Evolutionary conservation across 2,113 vertebrate genomes (phyloP).

Genomic region (Cepphus grylle): DNA sequence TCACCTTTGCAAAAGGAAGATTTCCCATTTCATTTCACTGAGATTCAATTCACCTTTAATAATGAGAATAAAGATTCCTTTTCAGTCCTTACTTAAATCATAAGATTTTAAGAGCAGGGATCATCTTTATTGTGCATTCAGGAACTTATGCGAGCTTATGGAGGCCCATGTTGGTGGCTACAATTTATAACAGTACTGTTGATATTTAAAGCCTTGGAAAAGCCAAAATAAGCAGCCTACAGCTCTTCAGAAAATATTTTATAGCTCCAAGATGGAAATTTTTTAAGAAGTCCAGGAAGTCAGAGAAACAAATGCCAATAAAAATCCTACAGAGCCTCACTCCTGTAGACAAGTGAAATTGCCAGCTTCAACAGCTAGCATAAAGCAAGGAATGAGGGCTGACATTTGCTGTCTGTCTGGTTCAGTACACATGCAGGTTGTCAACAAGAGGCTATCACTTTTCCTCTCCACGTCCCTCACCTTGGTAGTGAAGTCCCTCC

Average conservation of each 20-base stretch:
- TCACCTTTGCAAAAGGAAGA: neutral
- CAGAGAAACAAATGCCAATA: neutral
- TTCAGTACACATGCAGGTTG: neutral
- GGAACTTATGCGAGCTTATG: neutral
- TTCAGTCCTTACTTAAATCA: neutral
- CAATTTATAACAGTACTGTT: neutral
- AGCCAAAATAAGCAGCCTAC: constrained; percentile 2
- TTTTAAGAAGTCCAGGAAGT: neutral
- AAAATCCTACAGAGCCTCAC: neutral
- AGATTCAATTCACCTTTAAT: neutral
- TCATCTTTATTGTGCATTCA: neutral
- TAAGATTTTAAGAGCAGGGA: neutral
- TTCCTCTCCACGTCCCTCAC: neutral
- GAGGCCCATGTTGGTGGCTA: neutral
- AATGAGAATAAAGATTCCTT: neutral
- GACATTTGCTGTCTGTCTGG: neutral
- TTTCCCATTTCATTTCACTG: neutral
- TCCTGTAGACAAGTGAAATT: neutral
- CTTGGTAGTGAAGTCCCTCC: neutral
- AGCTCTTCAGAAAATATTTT: neutral
- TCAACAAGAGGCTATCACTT: neutral
- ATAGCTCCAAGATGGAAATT: neutral
- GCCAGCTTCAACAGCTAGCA: neutral
- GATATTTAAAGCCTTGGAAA: neutral
- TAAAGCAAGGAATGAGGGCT: neutral